phyloP scores from a whole-genome alignment of 1,140 invertebrate species.

The Lethrus apterus region DNA sequence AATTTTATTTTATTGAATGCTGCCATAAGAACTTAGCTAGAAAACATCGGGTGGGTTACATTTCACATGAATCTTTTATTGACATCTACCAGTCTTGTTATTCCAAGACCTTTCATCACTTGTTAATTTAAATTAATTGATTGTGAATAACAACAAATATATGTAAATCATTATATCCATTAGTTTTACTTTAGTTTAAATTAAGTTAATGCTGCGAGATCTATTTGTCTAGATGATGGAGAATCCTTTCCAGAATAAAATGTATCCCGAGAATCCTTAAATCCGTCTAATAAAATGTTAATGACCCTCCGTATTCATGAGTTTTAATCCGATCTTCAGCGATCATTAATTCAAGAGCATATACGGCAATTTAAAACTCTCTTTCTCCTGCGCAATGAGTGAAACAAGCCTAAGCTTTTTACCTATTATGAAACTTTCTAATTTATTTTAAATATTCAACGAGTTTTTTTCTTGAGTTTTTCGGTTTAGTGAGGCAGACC shows the following conservation, averaged over 20 bases:
- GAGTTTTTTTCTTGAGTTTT: conserved; percentile 17
- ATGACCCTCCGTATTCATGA: conserved; percentile 12
- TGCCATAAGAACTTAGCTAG: neutral
- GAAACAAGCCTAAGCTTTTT: conserved; percentile 13
- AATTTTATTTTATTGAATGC: conserved; percentile 7
- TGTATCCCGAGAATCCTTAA: conserved; percentile 11
- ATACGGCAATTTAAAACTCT: conserved; percentile 15
- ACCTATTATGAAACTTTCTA: conserved; percentile 18
- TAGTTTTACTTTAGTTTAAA: neutral
- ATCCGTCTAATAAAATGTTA: conserved; percentile 9
- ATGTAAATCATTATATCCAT: neutral
- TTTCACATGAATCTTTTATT: too few species aligned
- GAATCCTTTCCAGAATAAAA: conserved; percentile 4
- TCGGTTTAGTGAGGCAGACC: conserved; percentile 6
- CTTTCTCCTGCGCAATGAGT: conserved; percentile 9
- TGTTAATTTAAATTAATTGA: too few species aligned
- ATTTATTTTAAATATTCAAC: conserved; percentile 17
- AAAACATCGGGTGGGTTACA: neutral
- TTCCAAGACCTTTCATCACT: too few species aligned
- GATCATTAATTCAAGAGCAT: conserved; percentile 20
- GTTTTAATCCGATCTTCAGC: conserved; percentile 17
- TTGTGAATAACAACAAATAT: neutral
- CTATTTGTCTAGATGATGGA: neutral
- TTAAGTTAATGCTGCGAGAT: conserved; percentile 1
- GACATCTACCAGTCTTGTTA: too few species aligned